These are phyloP conservation scores for Apogon hyalosoma DNA, from an alignment of 2,797 vertebrate genomes.

Conservation along the genomic window DNA sequence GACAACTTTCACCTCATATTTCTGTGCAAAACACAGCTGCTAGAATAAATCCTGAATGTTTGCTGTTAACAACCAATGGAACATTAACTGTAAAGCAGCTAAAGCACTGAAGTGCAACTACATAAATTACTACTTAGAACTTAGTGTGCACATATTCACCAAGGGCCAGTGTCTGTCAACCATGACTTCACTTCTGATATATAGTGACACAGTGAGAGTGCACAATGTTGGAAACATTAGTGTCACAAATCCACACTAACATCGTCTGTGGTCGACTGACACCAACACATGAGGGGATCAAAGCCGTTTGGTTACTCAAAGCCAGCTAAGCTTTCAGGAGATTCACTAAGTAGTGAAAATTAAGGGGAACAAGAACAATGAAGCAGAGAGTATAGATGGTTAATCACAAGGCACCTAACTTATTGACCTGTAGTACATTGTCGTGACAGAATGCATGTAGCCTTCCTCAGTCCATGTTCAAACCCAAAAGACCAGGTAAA, in stretches of 20 bases:
- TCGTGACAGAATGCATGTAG: slow-evolving; percentile 4
- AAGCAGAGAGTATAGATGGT: slow-evolving; percentile 17
- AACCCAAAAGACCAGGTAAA: slow-evolving; percentile 16
- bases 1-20: too few species aligned
- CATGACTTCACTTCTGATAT: too few species aligned
- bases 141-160: too few species aligned
- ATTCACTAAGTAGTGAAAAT: slow-evolving; percentile 8
- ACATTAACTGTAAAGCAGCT: too few species aligned
- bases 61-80: too few species aligned
- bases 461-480: slow-evolving; percentile 14
- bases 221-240: slow-evolving; percentile 8
- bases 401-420: neutral
- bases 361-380: slow-evolving; percentile 29
- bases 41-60: too few species aligned
- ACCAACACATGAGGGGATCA: neutral
- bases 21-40: too few species aligned
- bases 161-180: too few species aligned
- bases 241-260: slow-evolving; percentile 25
- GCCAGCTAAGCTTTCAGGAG: neutral
- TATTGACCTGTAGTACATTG: slow-evolving; percentile 19
- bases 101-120: too few species aligned
- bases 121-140: too few species aligned
- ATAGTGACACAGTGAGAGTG: neutral
- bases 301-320: slow-evolving; percentile 4
- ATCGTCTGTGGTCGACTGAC: slow-evolving; percentile 6